phyloP scores from a whole-genome alignment of 2,888 invertebrate species.

The Keiferia lycopersicella region DNA sequence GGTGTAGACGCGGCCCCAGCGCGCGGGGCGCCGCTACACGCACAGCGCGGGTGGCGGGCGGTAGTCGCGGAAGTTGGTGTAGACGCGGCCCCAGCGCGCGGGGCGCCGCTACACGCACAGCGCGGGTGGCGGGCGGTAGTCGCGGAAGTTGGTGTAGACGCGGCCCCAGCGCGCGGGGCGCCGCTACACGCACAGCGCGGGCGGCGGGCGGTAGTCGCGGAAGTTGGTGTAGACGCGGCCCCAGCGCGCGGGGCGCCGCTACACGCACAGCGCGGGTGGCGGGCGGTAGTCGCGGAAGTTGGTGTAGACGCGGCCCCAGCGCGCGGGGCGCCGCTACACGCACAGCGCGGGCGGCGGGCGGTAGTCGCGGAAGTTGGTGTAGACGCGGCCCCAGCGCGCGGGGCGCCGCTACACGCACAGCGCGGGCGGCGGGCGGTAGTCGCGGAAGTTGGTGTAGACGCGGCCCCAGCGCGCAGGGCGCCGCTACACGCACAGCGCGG shows the following conservation, averaged over 20 bases:
- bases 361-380: not conserved
- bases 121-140: slow-evolving; percentile 56
- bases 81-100: slow-evolving; percentile 60
- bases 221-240: slow-evolving; percentile 91
- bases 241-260: slow-evolving; percentile 82
- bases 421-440: slow-evolving; percentile 56
- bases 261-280: not conserved
- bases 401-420: not conserved
- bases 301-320: slow-evolving; percentile 86
- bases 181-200: not conserved
- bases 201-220: slow-evolving; percentile 78
- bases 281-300: slow-evolving; percentile 4
- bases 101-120: not conserved
- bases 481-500: not conserved
- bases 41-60: not conserved
- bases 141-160: slow-evolving; percentile 91
- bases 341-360: not conserved
- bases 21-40: not conserved
- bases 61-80: slow-evolving; percentile 90
- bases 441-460: slow-evolving; percentile 81
- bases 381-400: slow-evolving; percentile 60
- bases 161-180: not conserved
- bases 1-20: slow-evolving; percentile 80
- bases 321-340: slow-evolving; percentile 60
- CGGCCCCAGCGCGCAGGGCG: no score